Percentiles rank a stretch among this genome's conserved stretches.
Conservation (phyloP, 2,888 invertebrate species). For the Nomada lathburiana region DNA sequence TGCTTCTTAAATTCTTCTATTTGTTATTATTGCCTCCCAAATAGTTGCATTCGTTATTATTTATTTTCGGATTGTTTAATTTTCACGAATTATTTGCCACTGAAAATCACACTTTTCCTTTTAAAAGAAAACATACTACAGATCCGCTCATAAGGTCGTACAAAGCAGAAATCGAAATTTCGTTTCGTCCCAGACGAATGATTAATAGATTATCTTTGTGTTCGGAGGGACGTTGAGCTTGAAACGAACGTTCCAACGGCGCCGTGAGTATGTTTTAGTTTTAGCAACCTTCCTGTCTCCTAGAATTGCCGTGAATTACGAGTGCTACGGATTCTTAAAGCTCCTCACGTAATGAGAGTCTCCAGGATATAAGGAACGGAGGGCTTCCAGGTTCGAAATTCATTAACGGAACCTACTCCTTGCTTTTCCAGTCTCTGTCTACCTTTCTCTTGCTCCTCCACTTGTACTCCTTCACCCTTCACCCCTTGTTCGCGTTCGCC, state of each 20-base stretch:
- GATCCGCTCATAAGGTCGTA: not conserved
- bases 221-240: conserved; percentile 45
- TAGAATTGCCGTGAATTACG: conserved; percentile 75
- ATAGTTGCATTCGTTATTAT: too few relatives aligned
- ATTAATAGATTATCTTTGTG: conserved; percentile 73
- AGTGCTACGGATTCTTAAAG: conserved; percentile 76
- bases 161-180: conserved; percentile 20
- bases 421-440: conserved; percentile 50
- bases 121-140: too few relatives aligned
- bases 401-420: conserved; percentile 73
- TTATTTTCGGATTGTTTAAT: too few relatives aligned
- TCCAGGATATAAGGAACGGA: conserved; percentile 70
- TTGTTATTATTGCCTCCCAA: too few relatives aligned
- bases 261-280: conserved; percentile 67
- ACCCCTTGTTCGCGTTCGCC: conserved; percentile 32
- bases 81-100: too few relatives aligned
- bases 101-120: too few relatives aligned
- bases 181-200: conserved; percentile 45
- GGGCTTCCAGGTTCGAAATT: conserved; percentile 74
- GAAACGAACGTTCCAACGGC: conserved; percentile 72
- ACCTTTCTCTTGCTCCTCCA: conserved; percentile 36
- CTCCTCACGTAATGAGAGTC: conserved; percentile 80
- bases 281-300: conserved; percentile 67
- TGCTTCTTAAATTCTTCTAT: too few relatives aligned
- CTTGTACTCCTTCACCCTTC: conserved; percentile 19